Conservation (phyloP, 1,140 invertebrate genomes). For the Tetranychus urticae region DNA sequence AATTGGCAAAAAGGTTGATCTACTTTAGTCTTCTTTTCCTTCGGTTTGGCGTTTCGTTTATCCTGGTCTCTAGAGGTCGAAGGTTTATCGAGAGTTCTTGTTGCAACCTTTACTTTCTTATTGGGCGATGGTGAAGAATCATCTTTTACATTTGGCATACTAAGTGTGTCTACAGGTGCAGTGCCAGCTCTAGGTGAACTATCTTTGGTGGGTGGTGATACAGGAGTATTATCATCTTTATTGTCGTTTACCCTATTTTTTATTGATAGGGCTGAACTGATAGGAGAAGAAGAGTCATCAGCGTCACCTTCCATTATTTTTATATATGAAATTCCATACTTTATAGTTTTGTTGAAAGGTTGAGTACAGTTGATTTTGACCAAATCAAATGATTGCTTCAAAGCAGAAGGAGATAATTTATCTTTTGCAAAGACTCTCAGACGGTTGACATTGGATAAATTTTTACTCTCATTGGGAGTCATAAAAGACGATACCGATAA, state of each 20-base stretch:
- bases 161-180: no score
- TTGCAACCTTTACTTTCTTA: no score
- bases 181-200: no score
- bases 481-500: constrained; percentile 54
- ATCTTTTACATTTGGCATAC: no score
- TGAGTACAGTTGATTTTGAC: constrained; percentile 61
- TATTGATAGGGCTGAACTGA: no score
- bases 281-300: no score
- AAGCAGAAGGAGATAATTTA: constrained; percentile 30
- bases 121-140: no score
- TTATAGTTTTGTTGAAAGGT: constrained; percentile 43
- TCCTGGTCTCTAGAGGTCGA: no score
- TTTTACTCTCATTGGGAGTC: constrained; percentile 44
- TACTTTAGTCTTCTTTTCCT: constrained; percentile 12
- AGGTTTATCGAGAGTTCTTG: no score
- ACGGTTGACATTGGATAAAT: constrained; percentile 34
- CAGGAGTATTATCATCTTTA: no score
- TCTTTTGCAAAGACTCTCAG: constrained; percentile 46
- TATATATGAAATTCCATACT: not conserved
- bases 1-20: constrained; percentile 27
- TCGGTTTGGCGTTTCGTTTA: not conserved
- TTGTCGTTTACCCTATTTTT: no score
- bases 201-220: no score
- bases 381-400: constrained; percentile 47
- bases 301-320: not conserved